Percentiles rank a stretch among this genome's conserved stretches.
These are phyloP conservation scores for Leguminivora glycinivorella DNA, from an alignment of 1,140 invertebrate species.

Conservation along the genomic window DNA sequence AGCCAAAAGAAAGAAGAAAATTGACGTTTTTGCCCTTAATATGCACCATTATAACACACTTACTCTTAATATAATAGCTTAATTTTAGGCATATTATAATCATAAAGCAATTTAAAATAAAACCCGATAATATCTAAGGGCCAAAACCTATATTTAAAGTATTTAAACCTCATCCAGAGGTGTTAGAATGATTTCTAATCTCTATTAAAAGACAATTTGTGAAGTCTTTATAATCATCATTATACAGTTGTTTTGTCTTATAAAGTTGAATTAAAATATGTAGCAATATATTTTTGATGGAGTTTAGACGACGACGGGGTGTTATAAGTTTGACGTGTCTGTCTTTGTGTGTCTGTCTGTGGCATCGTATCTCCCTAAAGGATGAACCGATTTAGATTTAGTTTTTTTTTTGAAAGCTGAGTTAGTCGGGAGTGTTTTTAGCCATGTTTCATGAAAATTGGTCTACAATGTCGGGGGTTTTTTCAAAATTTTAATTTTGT, in stretches of 20 bases:
- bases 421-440: too few species aligned
- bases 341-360: too few species aligned
- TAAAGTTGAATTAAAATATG: neutral
- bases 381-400: too few species aligned
- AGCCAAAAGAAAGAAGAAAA: too few species aligned
- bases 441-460: too few species aligned
- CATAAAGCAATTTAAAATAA: neutral
- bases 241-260: neutral
- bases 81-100: neutral
- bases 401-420: too few species aligned
- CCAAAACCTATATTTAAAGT: neutral
- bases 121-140: neutral
- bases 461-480: too few species aligned
- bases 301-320: too few species aligned
- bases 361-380: too few species aligned
- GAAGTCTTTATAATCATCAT: neutral
- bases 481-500: too few species aligned
- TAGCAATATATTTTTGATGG: too few species aligned
- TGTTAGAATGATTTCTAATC: neutral
- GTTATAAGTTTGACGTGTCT: too few species aligned
- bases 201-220: neutral
- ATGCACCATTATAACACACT: neutral
- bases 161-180: neutral
- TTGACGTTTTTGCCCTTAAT: neutral
- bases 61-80: neutral